A percentile compares a stretch with the other conserved stretches of the same genome.
These are phyloP conservation scores for Chascanopsetta lugubris DNA, from an alignment of 2,113 vertebrate species.

Conservation along the genomic window DNA sequence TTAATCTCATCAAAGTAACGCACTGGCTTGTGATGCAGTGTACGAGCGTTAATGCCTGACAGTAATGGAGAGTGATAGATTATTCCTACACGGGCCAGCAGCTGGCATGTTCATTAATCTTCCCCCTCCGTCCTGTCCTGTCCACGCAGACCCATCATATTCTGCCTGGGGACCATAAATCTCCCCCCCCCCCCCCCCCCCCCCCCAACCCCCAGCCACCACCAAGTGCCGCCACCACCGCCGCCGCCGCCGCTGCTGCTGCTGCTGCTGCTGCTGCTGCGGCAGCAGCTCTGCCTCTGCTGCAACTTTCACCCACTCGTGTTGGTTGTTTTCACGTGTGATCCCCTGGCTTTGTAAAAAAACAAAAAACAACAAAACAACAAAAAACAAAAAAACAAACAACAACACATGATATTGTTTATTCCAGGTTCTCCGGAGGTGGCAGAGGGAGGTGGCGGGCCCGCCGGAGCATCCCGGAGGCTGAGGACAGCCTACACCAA, in stretches of 20 bases:
- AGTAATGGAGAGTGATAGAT: slow-evolving; percentile 99
- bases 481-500: slow-evolving; percentile 97
- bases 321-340: slow-evolving; percentile 19
- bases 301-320: slow-evolving; percentile 62
- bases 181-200: slow-evolving; percentile 44
- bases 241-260: too few species aligned
- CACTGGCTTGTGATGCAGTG: slow-evolving; percentile 85
- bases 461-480: slow-evolving; percentile 87
- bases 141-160: slow-evolving; percentile 85
- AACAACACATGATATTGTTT: background rate
- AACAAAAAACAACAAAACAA: too few species aligned
- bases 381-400: too few species aligned
- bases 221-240: too few species aligned
- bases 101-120: slow-evolving; percentile 97
- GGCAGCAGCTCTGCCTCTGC: slow-evolving; percentile 38
- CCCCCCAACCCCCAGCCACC: too few species aligned
- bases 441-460: slow-evolving; percentile 80
- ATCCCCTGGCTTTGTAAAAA: background rate
- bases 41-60: slow-evolving; percentile 94
- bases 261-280: too few species aligned
- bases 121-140: slow-evolving; percentile 89
- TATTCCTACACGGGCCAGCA: slow-evolving; percentile 91
- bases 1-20: slow-evolving; percentile 71
- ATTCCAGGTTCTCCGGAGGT: slow-evolving; percentile 88
- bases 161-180: slow-evolving; percentile 77